phyloP scores from a whole-genome alignment of 2,888 invertebrate genomes.

The Idaea dimidiata region DNA sequence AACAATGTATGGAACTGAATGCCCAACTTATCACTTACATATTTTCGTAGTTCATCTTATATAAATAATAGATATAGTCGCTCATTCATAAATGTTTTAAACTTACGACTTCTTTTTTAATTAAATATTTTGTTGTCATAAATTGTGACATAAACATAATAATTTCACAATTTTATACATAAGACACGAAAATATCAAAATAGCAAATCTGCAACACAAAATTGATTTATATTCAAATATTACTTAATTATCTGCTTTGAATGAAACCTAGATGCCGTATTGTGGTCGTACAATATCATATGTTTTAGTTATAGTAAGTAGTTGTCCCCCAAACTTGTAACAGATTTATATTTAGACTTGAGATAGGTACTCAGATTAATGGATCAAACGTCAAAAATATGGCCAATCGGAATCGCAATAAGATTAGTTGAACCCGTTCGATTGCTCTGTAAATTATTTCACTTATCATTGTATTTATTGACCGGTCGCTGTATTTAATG shows the following conservation, averaged over 20 bases:
- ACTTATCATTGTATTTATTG: conserved; percentile 32
- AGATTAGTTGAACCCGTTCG: conserved; percentile 16
- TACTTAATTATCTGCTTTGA: too few species aligned
- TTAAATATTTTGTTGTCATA: background rate
- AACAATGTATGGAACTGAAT: conserved; percentile 37
- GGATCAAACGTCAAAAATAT: conserved; percentile 13
- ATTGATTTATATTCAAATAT: too few species aligned
- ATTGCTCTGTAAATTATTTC: conserved; percentile 23
- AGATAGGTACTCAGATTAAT: background rate
- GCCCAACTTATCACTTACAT: conserved; percentile 28
- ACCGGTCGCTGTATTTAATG: conserved; percentile 31
- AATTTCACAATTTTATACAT: too few species aligned
- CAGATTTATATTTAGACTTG: background rate
- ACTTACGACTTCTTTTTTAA: background rate
- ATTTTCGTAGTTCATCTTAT: conserved; percentile 15
- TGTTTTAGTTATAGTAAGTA: too few species aligned
- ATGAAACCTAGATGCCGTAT: too few species aligned
- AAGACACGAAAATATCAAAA: too few species aligned
- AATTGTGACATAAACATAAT: too few species aligned
- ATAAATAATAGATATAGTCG: background rate
- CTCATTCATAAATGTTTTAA: background rate
- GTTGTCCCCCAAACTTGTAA: background rate
- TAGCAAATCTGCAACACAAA: too few species aligned
- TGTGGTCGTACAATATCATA: too few species aligned
- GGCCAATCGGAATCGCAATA: conserved; percentile 24